A percentile compares a stretch with the other conserved stretches of the same genome.
Evolutionary conservation across 2,113 vertebrate genomes (phyloP).

Genomic region (Tinamus guttatus): DNA sequence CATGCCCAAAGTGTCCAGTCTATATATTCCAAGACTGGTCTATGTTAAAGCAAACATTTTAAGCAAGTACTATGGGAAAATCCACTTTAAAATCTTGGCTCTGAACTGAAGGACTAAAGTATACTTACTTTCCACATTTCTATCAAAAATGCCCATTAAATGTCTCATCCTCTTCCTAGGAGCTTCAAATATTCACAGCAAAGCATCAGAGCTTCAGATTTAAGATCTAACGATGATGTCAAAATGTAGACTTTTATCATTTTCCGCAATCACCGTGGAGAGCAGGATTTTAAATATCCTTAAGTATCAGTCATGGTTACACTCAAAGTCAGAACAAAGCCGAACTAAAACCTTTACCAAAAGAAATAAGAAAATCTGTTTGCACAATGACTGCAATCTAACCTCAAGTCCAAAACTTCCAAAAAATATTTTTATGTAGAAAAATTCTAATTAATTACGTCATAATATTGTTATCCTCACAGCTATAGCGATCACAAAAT

Average conservation of each 20-base stretch:
- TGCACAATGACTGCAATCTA: not conserved
- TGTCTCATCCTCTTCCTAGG: not conserved
- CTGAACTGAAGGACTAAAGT: not conserved
- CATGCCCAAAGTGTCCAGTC: not conserved
- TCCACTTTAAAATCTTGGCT: not conserved
- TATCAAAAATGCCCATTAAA: not conserved
- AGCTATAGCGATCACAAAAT: not conserved
- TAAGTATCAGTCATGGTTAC: not conserved
- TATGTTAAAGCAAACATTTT: not conserved
- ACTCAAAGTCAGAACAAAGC: not conserved
- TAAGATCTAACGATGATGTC: not conserved
- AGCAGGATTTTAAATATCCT: not conserved
- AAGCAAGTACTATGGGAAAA: not conserved
- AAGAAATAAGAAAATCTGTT: not conserved
- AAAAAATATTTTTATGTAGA: not conserved
- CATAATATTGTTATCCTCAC: not conserved
- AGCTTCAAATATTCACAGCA: not conserved
- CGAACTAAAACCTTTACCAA: not conserved
- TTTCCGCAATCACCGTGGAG: not conserved
- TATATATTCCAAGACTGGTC: not conserved
- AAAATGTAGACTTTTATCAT: not conserved
- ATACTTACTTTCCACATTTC: not conserved
- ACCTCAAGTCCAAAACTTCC: not conserved
- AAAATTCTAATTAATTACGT: not conserved
- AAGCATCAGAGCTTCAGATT: not conserved